Percentiles rank a stretch among this genome's conserved stretches.
phyloP scores from a whole-genome alignment of 92 coral and sea anemone genomes.

The Phenganax marumi region DNA sequence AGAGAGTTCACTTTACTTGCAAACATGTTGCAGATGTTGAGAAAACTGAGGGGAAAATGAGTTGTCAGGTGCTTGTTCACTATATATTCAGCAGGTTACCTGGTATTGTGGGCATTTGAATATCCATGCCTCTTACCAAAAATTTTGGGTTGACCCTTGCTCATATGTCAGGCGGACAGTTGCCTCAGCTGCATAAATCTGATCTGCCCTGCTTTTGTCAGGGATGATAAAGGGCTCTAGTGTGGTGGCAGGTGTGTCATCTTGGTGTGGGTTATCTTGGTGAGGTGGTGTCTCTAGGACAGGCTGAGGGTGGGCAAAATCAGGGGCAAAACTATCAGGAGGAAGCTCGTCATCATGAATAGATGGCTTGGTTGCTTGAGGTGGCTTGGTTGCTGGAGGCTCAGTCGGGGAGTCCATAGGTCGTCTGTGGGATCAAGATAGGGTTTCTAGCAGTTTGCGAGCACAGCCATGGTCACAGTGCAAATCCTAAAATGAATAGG shows the following conservation, averaged over 20 bases:
- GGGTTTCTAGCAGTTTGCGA: conserved; percentile 53
- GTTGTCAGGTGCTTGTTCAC: not conserved
- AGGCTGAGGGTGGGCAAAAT: not conserved
- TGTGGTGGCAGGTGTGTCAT: not conserved
- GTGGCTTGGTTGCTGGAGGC: no score
- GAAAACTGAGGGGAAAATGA: not conserved
- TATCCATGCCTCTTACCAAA: conserved; percentile 30
- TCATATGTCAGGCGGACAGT: not conserved
- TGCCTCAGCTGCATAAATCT: conserved; percentile 3
- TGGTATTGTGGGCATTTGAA: conserved; percentile 18
- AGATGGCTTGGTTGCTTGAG: conserved; percentile 14
- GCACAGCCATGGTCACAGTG: conserved; percentile 48
- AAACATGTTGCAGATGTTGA: not conserved
- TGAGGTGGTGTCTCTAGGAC: not conserved
- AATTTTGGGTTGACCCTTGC: conserved; percentile 11
- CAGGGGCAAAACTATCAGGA: conserved; percentile 28
- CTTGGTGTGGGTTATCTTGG: not conserved
- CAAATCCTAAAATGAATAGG: conserved; percentile 41
- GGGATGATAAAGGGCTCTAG: not conserved
- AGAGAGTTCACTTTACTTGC: not conserved
- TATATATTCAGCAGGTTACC: conserved; percentile 38
- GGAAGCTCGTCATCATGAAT: conserved; percentile 19
- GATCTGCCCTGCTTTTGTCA: not conserved
- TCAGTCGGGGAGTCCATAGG: conserved; percentile 46
- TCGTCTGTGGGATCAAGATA: conserved; percentile 51